Evolutionary conservation across 2,888 invertebrate genomes (phyloP), one percentile per base, ranked within the genome.

Genomic region (Hyppa rectilinea): DNA sequence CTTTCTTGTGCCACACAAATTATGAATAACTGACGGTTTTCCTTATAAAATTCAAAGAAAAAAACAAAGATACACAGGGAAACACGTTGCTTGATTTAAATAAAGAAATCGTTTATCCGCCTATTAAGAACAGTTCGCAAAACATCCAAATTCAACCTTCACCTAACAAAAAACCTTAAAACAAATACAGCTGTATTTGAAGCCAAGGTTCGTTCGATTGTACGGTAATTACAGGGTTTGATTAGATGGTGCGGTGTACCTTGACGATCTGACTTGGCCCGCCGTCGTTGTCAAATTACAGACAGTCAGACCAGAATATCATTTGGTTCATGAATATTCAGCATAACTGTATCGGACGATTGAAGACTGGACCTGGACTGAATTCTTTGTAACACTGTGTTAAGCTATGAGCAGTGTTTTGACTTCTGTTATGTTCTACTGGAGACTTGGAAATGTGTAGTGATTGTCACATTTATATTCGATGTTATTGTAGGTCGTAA

Each of bases 131-230:
- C 62, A 78, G 74, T 78, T 86, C 79, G 88, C 86, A 72, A 88
- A 89, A 81, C 69, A 66, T 76, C 68, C 53, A 53, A 80, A 85
- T 83, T 82, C 84, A 85, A 88, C 90, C 91, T 92, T 91, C 86
- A 78, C 84, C 77, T 64, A 81, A 88, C 85, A 83, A 87, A 89
- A 88, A 88, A 80, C 84, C 85, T 85, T 84, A 83, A 87, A 87
- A 85, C 83, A 84, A 83, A 81, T 75, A 79, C 78, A 84, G 74
- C 53, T 82, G 82, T 71, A 77, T 85, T 84, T 67, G 83, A 87
- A 87, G 88, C 86, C 91, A 92, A 92, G 92, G 91, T 77, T 84
- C 58, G 60, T 61, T 74, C 79, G 81, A 86, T 87, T 87, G 87
- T 82, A 73, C 72, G 77, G 84, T 84, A 88, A 88, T 88, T 87